A percentile compares a stretch with the other conserved stretches of the same genome.
Evolutionary conservation across 2,113 vertebrate genomes (phyloP).

Genomic region (Chunga burmeisteri): DNA sequence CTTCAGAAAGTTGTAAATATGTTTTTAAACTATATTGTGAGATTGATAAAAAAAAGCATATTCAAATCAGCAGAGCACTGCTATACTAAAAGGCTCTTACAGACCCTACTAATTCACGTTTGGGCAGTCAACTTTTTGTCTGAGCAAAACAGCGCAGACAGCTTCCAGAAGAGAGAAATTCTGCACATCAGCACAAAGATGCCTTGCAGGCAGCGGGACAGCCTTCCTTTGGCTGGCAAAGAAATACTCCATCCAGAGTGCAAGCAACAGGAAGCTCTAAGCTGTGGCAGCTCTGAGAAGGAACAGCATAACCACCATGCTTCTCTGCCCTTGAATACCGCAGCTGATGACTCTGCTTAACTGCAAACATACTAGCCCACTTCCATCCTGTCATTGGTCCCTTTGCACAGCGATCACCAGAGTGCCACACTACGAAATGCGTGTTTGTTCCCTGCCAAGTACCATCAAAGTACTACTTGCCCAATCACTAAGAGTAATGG

Average conservation of each 20-base stretch:
- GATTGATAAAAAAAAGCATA: neutral
- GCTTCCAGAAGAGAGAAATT: neutral
- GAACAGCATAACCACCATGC: neutral
- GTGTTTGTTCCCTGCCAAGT: neutral
- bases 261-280: neutral
- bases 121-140: neutral
- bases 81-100: neutral
- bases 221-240: neutral
- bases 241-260: neutral
- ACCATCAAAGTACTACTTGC: neutral
- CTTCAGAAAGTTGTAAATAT: neutral
- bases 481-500: neutral
- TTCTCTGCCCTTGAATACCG: neutral
- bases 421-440: fast-evolving
- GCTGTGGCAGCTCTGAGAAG: neutral
- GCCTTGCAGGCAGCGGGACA: neutral
- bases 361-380: neutral
- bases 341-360: neutral
- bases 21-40: neutral
- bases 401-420: fast-evolving
- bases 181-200: neutral
- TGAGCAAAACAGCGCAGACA: neutral
- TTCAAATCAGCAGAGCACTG: neutral
- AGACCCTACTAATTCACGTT: neutral
- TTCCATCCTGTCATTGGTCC: neutral